Evolutionary conservation across 2,888 invertebrate genomes (phyloP).

Genomic region (Heliothis peltigera): DNA sequence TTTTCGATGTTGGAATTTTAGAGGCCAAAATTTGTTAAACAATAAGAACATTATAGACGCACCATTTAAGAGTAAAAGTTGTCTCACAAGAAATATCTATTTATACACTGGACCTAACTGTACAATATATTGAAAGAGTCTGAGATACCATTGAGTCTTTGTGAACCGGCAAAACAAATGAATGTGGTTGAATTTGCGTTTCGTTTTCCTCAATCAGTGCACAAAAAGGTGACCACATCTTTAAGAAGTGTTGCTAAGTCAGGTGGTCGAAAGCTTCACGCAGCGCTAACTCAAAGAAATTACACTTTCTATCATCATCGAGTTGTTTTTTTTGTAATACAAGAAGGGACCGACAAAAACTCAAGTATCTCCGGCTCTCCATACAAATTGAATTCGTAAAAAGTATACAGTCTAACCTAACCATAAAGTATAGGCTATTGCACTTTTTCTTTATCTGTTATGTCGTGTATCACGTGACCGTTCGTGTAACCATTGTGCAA

Average conservation of each 20-base stretch:
- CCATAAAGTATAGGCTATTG: constrained; percentile 70
- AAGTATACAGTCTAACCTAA: constrained; percentile 57
- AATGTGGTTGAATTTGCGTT: constrained; percentile 2
- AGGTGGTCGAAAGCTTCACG: constrained; percentile 41
- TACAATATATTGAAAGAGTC: constrained; percentile 49
- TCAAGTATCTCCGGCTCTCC: constrained; percentile 43
- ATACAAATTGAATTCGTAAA: constrained; percentile 51
- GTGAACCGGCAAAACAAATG: not conserved
- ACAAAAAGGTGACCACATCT: constrained; percentile 26
- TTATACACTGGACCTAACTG: constrained; percentile 54
- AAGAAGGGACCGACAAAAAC: constrained; percentile 50
- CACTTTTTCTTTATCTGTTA: constrained; percentile 79
- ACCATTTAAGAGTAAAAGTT: constrained; percentile 44
- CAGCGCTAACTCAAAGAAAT: constrained; percentile 47
- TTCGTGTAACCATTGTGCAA: constrained; percentile 73
- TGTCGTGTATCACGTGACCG: constrained; percentile 65
- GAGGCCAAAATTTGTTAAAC: constrained; percentile 31
- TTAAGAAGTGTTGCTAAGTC: constrained; percentile 31
- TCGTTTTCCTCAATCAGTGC: not conserved
- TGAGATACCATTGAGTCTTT: constrained; percentile 6
- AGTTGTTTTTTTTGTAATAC: constrained; percentile 35
- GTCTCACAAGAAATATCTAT: constrained; percentile 69
- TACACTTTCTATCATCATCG: constrained; percentile 53
- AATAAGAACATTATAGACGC: constrained; percentile 7
- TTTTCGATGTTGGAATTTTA: constrained; percentile 4